These are phyloP conservation scores for Geophilus truncorum DNA, from an alignment of 2,888 invertebrate genomes.

Conservation along the genomic window DNA sequence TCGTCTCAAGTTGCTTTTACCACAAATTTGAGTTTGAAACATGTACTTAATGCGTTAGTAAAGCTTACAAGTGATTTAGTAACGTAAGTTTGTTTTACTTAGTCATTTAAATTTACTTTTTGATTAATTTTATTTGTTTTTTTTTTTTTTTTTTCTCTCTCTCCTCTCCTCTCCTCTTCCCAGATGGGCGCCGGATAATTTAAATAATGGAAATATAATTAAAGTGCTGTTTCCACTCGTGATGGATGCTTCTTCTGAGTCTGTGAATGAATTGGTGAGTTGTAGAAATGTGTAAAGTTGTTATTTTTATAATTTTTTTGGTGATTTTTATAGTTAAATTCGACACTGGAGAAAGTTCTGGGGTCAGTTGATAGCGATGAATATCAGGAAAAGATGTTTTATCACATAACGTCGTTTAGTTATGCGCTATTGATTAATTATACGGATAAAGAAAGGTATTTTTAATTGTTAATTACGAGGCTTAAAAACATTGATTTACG, in stretches of 20 bases:
- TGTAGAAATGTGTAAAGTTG: too few species aligned
- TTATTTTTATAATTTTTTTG: conserved; percentile 11
- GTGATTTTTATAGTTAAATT: conserved; percentile 42
- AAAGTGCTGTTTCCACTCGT: conserved; percentile 69
- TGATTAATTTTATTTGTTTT: too few species aligned
- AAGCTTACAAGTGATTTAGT: conserved; percentile 60
- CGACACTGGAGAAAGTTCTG: conserved; percentile 57
- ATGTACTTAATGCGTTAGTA: conserved; percentile 60
- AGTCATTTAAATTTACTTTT: too few species aligned
- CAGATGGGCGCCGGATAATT: conserved; percentile 59
- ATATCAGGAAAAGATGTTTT: conserved; percentile 60
- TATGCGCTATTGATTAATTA: conserved; percentile 61
- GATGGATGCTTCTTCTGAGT: conserved; percentile 70
- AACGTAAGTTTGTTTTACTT: conserved; percentile 46
- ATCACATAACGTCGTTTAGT: conserved; percentile 61
- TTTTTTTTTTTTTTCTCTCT: conserved; percentile 33
- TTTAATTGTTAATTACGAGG: too few species aligned
- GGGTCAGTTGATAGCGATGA: conserved; percentile 62
- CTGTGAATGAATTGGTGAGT: conserved; percentile 58
- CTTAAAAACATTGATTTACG: too few species aligned
- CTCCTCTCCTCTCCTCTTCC: too few species aligned
- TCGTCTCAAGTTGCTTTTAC: conserved; percentile 58
- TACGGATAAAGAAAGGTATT: conserved; percentile 53
- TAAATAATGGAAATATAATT: conserved; percentile 53
- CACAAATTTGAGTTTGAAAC: conserved; percentile 61